Base-by-base conservation (phyloP, 2,888 invertebrate species). In the Polymixis flavicincta region DNA sequence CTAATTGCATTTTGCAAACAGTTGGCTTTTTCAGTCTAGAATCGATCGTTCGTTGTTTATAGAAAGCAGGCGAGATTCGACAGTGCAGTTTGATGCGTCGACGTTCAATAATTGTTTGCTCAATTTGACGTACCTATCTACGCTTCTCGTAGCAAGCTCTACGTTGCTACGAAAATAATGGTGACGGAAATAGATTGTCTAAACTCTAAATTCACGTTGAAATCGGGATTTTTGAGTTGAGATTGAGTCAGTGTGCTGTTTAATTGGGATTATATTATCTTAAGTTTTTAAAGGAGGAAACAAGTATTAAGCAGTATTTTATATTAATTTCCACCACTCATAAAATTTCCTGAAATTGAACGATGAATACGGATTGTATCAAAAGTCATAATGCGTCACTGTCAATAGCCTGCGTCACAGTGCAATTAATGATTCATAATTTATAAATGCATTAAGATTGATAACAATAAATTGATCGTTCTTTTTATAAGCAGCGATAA, bases 391-490 rank as follows among this genome's bases (percentile, higher is more conserved):
- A 6, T 68, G 45, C 14, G 45, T 37, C 37, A 50, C 9, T 61
- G n/a, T 28, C 37, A 61, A 28, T 37, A 60, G 80, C 14, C 8
- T 72, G 54, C 2, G 60, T 48, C 45, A 76, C 13, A 37, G 9
- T 72, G 0, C 19, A 52, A 28, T 37, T 25, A 76, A 74, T 74
- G 14, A 76, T 42, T 55, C 32, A 63, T 73, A n/a, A 48, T 28
- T 28, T 13, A 55, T 2, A 14, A 37, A 28, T 61, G 48, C n/a
- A 22, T 25, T 22, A 50, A 7, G 42, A 45, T 22, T 25, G 42
- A 63, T 80, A 63, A 28, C n/a, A n/a, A n/a, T n/a, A 37, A 80
- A 64, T n/a, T 60, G 54, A 75, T 65, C 60, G 28, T 75, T 82
- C 22, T 32, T 50, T 65, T 55, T 55, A 45, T 45, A 60, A 50